Conservation (phyloP, 2,888 invertebrate species). For the Dynastes grantii region DNA sequence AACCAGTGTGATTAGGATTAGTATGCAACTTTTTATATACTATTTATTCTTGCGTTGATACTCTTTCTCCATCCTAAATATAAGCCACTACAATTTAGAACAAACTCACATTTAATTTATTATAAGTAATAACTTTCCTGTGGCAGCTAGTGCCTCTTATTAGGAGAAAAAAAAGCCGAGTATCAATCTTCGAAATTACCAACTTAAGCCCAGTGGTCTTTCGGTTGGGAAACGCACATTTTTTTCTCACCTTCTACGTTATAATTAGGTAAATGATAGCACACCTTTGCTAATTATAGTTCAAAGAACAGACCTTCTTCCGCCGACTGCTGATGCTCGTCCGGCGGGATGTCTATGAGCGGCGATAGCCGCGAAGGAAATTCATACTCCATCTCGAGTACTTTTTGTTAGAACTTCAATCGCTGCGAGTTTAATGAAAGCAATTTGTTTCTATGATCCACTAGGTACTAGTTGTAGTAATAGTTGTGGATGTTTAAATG, state of each 20-base stretch:
- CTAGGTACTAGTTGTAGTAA: neutral
- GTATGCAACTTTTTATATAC: too few relatives aligned
- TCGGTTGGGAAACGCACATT: conserved; percentile 50
- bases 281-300: conserved; percentile 63
- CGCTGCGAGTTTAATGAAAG: conserved; percentile 6
- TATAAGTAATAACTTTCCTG: neutral
- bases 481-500: conserved; percentile 9
- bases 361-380: neutral
- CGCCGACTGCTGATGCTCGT: conserved; percentile 39
- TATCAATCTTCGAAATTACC: conserved; percentile 53
- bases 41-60: too few relatives aligned
- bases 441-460: neutral
- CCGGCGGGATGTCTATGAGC: neutral
- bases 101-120: conserved; percentile 36
- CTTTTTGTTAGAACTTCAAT: neutral
- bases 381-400: neutral
- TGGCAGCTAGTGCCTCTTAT: conserved; percentile 51
- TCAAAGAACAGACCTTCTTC: conserved; percentile 54
- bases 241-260: conserved; percentile 52
- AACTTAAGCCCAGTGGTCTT: conserved; percentile 37
- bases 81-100: conserved; percentile 48
- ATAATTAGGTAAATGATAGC: conserved; percentile 62
- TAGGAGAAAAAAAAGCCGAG: neutral
- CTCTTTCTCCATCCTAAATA: too few relatives aligned
- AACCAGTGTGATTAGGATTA: too few relatives aligned